Evolutionary conservation across 2,797 vertebrate genomes (phyloP).

Genomic region (Leucoraja ocellata): DNA sequence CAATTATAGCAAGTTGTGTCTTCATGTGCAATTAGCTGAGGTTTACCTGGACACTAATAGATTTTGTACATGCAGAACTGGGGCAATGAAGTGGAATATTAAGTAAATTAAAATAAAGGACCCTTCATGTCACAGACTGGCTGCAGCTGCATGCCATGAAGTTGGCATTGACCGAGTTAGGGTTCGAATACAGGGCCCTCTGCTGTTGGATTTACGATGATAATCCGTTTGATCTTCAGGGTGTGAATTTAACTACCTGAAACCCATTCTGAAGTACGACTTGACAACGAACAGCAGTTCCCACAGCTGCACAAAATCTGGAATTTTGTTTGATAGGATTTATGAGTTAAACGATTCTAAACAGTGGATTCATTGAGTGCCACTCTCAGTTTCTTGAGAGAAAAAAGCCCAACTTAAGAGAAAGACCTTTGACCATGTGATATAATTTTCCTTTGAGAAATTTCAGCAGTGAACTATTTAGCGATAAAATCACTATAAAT

Average conservation of each 20-base stretch:
- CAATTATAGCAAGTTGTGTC: neutral
- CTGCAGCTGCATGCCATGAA: neutral
- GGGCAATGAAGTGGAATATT: neutral
- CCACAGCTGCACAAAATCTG: neutral
- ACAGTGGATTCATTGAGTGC: neutral
- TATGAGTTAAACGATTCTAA: neutral
- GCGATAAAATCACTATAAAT: constrained; percentile 17
- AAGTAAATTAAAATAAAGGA: neutral
- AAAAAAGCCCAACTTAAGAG: neutral
- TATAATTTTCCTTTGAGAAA: neutral
- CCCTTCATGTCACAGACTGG: neutral
- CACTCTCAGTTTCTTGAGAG: neutral
- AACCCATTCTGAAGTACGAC: neutral
- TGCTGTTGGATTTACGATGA: neutral
- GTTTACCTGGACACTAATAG: neutral
- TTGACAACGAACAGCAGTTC: neutral
- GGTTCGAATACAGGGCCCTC: neutral
- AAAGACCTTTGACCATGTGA: neutral
- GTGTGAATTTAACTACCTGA: neutral
- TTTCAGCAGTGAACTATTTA: neutral
- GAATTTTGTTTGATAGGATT: neutral
- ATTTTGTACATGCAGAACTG: neutral
- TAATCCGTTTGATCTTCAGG: neutral
- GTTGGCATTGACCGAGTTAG: neutral
- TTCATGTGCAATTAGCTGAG: neutral